These are phyloP conservation scores for Drosophila nigrodunni DNA, from an alignment of 1,140 invertebrate species.

Conservation along the genomic window DNA sequence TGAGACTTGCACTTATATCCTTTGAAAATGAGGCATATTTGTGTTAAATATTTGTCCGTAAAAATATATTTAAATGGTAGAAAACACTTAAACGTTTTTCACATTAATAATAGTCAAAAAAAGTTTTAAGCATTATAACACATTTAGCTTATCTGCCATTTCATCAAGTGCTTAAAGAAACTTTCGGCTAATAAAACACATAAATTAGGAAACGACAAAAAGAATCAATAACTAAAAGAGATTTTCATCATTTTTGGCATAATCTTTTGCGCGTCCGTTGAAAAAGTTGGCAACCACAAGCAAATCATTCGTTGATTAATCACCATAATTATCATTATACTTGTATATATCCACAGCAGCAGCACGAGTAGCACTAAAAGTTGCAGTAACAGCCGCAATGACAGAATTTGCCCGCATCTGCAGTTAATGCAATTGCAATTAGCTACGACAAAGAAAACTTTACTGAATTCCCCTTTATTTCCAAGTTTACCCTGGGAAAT, in stretches of 20 bases:
- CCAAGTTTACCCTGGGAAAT: not conserved
- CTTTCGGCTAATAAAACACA: constrained; percentile 44
- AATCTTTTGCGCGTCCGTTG: constrained; percentile 4
- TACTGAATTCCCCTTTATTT: constrained; percentile 18
- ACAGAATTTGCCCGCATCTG: constrained; percentile 36
- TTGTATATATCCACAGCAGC: constrained; percentile 10
- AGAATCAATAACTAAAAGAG: constrained; percentile 4
- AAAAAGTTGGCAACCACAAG: constrained; percentile 26
- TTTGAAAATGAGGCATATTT: too few species aligned
- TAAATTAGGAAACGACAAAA: constrained; percentile 1
- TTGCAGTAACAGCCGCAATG: constrained; percentile 18
- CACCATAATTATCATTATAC: constrained; percentile 47
- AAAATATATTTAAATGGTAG: too few species aligned
- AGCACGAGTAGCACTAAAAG: constrained; percentile 20
- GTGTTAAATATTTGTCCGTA: too few species aligned
- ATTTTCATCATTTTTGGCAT: constrained; percentile 9
- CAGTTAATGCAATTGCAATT: constrained; percentile 68
- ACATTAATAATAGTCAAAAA: not conserved
- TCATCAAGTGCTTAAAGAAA: constrained; percentile 5
- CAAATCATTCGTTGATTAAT: constrained; percentile 61
- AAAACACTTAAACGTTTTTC: too few species aligned
- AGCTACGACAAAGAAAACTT: constrained; percentile 59
- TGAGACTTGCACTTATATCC: too few species aligned
- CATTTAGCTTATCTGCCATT: not conserved
- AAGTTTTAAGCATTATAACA: not conserved